Base-by-base conservation (phyloP, 2,888 invertebrate species). In the Pseudococcus viburni region DNA sequence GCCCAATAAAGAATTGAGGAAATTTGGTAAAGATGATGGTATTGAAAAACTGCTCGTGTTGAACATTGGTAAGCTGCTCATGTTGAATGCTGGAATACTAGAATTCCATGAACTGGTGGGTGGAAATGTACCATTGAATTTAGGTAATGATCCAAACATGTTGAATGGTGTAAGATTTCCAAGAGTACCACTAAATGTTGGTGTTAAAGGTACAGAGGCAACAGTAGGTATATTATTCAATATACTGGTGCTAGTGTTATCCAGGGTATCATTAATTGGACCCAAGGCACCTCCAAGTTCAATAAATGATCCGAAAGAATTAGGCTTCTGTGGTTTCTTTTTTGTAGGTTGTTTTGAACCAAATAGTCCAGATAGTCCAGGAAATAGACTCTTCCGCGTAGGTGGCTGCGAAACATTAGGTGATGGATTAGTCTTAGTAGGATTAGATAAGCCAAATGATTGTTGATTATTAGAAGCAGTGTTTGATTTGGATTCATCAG, bases 271-370 rank as follows among this genome's bases (percentile, higher is more conserved):
- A 77, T 9, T 19, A 39, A 83, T 46, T 83, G 80, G 80, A 11
- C 80, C 80, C 46, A 83, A 83, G 22, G 11, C 1, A n/a, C 80
- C 80, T 19, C 46, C 80, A 46, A 83, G 80, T 83, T 42, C 80
- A 19, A 83, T 19, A 12, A 83, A n/a, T 7, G 39, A 64, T 64
- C 11, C n/a, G n/a, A 55, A 55, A 6, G 55, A n/a, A 15, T 15
- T 51, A 15, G 11, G 48, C 0, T 9, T 51, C 1, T 8, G 48
- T 2, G 0, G 0, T 15, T 51, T 51, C 48, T 51, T 51, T 51
- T 15, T 15, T 51, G 11, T 12, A 51, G 11, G 12, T 51, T 4
- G 12, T 1, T 51, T 51, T 0, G 3, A 1, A 42, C 42, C 42
- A 42, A 42, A 42, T 5, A 9, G 12, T 15, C 9, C 0, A 12